Conservation (phyloP, 2,113 vertebrate species). For the Nibea albiflora region DNA sequence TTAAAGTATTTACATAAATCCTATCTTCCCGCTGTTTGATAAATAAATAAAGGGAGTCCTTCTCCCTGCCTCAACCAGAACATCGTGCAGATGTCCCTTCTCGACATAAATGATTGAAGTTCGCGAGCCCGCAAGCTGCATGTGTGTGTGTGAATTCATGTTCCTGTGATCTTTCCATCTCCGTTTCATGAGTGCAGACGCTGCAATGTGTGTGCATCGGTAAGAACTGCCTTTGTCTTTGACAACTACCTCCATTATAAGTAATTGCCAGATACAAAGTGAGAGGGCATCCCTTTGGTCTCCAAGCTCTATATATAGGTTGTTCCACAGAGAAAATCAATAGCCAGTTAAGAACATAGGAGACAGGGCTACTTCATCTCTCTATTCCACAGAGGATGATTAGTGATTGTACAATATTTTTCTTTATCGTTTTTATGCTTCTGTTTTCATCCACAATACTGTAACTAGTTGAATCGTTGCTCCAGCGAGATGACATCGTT, state of each 20-base stretch:
- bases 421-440: not conserved
- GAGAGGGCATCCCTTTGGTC: slow-evolving; percentile 92
- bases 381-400: slow-evolving; percentile 76
- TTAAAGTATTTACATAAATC: slow-evolving; percentile 73
- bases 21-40: slow-evolving; percentile 53
- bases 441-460: slow-evolving; percentile 24
- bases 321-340: slow-evolving; percentile 90
- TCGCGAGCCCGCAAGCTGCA: slow-evolving; percentile 24
- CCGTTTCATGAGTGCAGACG: slow-evolving; percentile 84
- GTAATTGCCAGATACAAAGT: slow-evolving; percentile 89
- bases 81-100: slow-evolving; percentile 41
- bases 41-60: slow-evolving; percentile 64
- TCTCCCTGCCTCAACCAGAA: slow-evolving; percentile 10
- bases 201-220: slow-evolving; percentile 85
- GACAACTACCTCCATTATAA: slow-evolving; percentile 91
- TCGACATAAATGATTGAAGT: slow-evolving; percentile 57
- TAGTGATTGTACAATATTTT: slow-evolving; percentile 41
- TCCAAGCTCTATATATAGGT: slow-evolving; percentile 90
- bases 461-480: slow-evolving; percentile 7
- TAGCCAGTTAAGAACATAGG: slow-evolving; percentile 80
- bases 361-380: slow-evolving; percentile 90
- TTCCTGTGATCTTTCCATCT: slow-evolving; percentile 66
- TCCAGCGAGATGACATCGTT: slow-evolving; percentile 16
- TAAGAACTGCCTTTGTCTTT: slow-evolving; percentile 89
- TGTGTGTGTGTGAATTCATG: slow-evolving; percentile 52